Evolutionary conservation across 1,140 invertebrate species (phyloP), one percentile per base, ranked within the genome.

Genomic region (Doryteuthis pealeii): DNA sequence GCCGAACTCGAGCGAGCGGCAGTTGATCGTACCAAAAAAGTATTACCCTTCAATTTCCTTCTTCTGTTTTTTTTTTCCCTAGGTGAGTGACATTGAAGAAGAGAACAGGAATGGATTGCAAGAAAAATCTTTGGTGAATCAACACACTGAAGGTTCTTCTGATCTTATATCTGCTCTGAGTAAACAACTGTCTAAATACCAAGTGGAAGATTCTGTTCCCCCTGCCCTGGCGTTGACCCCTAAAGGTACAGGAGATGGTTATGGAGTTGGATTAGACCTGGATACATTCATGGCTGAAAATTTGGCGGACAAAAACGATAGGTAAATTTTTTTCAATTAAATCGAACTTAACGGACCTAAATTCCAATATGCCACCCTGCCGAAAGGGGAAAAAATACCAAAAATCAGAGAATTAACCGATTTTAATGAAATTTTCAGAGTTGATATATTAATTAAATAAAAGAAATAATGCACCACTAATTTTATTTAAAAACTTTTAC

Each of bases 181-280:
- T 30, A 80, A 80, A 73, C 81, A 83, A 74, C 73, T 83, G 70
- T 81, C 80, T 45, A 79, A 77, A 31, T 76, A 77, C 31, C 77
- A 79, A 43, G 75, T 82, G 12, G 79, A 76, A n/a, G 81, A 81
- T 70, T 74, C 75, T 30, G 78, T 80, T 33, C 83, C 82, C 2
- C 81, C 82, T 14, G 72, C 79, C n/a, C 72, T 86, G 40, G 77
- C 80, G 3, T 45, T 83, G 65, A 86, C 85, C 18, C 85, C 85
- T 15, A 78, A 78, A 32, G 85, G 85, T 12, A 86, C 83, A 10
- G 85, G 85, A 26, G 83, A 77, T 15, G 85, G 85, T 2, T 86
- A 86, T 77, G 84, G 85, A 49, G 82, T 86, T 5, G 85, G 84
- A 4, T 80, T 82, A 73, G 84, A 85, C 71, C 74, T 86, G 43